Evolutionary conservation across 2,888 invertebrate species (phyloP).

Genomic region (Dendrolimus houi): DNA sequence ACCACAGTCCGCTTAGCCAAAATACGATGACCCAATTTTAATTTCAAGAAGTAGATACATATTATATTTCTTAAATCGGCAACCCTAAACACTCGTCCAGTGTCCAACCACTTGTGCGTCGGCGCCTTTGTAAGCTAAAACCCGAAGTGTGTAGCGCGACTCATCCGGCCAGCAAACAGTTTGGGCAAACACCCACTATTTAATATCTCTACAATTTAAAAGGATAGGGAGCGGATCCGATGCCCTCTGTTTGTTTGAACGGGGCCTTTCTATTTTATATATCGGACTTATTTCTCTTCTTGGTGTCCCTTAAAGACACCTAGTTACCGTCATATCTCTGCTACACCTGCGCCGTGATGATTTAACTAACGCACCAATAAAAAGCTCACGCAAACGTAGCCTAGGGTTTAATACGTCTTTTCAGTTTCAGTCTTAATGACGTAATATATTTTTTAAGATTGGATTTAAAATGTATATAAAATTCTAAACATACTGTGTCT

Average conservation of each 20-base stretch:
- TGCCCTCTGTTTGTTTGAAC: slow-evolving; percentile 33
- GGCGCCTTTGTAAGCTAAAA: slow-evolving; percentile 74
- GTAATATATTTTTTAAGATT: no score
- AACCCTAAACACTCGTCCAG: not conserved
- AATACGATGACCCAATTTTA: no score
- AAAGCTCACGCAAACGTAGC: no score
- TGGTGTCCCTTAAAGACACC: not conserved
- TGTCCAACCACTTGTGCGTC: slow-evolving; percentile 23
- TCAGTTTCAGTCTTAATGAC: no score
- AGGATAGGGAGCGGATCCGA: slow-evolving; percentile 65
- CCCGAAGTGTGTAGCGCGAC: slow-evolving; percentile 72
- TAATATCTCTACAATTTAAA: slow-evolving; percentile 68
- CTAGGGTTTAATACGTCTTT: no score
- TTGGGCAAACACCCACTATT: slow-evolving; percentile 52
- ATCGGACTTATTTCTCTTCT: not conserved
- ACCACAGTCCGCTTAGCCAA: no score
- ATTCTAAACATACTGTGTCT: no score
- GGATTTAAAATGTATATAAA: no score
- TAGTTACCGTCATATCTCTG: no score
- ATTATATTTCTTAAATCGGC: not conserved
- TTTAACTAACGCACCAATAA: no score
- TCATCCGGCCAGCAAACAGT: slow-evolving; percentile 64
- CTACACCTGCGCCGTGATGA: no score
- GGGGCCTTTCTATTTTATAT: not conserved
- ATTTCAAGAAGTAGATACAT: no score